Evolutionary conservation across 2,113 vertebrate genomes (phyloP).

Genomic region (Herpetotheres cachinnans): DNA sequence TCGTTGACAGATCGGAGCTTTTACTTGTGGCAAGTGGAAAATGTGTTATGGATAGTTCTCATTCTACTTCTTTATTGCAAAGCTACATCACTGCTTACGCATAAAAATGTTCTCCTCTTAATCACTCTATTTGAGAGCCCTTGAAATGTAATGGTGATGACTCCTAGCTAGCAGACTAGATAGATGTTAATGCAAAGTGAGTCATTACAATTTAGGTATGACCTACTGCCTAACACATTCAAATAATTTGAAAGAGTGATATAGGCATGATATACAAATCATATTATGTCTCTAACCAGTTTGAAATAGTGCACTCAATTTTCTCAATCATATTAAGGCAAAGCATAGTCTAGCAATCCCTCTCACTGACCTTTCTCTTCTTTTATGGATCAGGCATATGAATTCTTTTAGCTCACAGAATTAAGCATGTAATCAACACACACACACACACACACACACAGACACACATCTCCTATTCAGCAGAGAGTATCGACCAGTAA

Average conservation of each 20-base stretch:
- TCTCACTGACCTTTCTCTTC: background rate
- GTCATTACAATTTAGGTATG: conserved; percentile 35
- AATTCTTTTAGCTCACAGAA: background rate
- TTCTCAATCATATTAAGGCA: conserved; percentile 28
- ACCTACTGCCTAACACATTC: conserved; percentile 26
- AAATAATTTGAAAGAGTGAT: conserved; percentile 17
- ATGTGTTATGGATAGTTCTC: conserved; percentile 32
- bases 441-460: background rate
- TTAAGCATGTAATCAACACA: background rate
- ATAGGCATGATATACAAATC: conserved; percentile 14
- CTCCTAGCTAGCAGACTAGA: background rate
- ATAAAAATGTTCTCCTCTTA: conserved; percentile 29
- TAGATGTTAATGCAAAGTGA: conserved; percentile 29
- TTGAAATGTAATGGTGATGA: conserved; percentile 30
- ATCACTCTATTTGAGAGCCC: conserved; percentile 16
- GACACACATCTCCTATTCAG: background rate
- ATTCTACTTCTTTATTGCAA: conserved; percentile 26
- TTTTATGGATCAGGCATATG: background rate
- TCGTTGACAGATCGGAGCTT: background rate
- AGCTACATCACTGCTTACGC: conserved; percentile 28
- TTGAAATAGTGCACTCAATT: conserved; percentile 15
- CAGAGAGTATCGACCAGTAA: background rate
- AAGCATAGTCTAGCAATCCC: background rate
- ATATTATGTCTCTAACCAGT: background rate
- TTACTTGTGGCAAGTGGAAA: conserved; percentile 23